Percentiles rank a stretch among this genome's conserved stretches.
Evolutionary conservation across 2,113 vertebrate genomes (phyloP).

Genomic region (Chaetodon auriga): DNA sequence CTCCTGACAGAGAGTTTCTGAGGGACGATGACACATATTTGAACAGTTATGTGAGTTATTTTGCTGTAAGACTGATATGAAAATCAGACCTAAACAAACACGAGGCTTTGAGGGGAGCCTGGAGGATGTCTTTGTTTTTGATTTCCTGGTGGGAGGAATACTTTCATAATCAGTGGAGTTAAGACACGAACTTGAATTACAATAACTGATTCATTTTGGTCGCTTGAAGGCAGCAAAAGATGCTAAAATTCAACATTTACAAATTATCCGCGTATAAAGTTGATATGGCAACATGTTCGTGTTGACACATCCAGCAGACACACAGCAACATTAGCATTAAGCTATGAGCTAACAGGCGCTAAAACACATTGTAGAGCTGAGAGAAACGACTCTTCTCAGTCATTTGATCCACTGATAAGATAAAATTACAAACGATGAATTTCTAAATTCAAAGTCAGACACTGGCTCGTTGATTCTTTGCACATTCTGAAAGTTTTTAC

Average conservation of each 20-base stretch:
- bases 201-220: not conserved
- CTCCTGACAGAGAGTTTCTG: not conserved
- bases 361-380: too few species aligned
- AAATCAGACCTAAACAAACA: not conserved
- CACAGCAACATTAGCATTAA: not conserved
- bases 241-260: not conserved
- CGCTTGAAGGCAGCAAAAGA: too few species aligned
- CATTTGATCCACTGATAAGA: too few species aligned
- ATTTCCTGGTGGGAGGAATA: not conserved
- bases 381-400: too few species aligned
- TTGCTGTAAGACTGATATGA: not conserved
- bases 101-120: not conserved
- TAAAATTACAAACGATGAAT: too few species aligned
- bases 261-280: not conserved
- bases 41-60: conserved; percentile 5
- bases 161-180: conserved; percentile 21
- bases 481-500: too few species aligned
- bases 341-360: too few species aligned
- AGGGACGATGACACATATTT: conserved; percentile 8
- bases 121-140: conserved; percentile 4
- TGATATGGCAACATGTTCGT: not conserved
- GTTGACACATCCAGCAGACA: not conserved
- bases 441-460: too few species aligned
- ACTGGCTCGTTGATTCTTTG: too few species aligned
- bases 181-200: not conserved